A percentile compares a stretch with the other conserved stretches of the same genome.
Conservation (phyloP, 2,888 invertebrate species). For the Melinaea marsaeus region DNA sequence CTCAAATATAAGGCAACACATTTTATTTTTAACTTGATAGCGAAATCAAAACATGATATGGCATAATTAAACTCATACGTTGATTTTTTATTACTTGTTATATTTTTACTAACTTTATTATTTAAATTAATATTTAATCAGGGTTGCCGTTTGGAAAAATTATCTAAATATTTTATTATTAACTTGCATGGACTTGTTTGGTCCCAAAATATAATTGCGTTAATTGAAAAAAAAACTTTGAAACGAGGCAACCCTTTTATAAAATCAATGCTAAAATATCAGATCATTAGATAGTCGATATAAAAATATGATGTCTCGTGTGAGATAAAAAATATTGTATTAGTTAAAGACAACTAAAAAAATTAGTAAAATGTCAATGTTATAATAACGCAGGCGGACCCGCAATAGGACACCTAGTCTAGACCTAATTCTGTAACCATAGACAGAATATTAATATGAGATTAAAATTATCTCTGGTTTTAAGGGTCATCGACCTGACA, state of each 20-base stretch:
- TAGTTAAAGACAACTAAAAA: not conserved
- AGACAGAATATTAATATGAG: too few relatives aligned
- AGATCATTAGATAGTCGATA: slow-evolving; percentile 13
- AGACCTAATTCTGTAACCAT: too few relatives aligned
- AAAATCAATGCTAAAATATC: slow-evolving; percentile 1
- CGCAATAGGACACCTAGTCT: slow-evolving; percentile 2
- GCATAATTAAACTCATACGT: not conserved
- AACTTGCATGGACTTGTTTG: slow-evolving; percentile 1
- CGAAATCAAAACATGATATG: not conserved
- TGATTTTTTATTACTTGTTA: not conserved
- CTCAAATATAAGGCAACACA: slow-evolving; percentile 62
- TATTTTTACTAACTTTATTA: not conserved
- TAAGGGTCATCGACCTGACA: too few relatives aligned
- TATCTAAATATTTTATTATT: not conserved
- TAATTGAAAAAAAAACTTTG: not conserved
- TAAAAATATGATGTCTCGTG: slow-evolving; percentile 17
- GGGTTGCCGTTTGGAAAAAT: not conserved
- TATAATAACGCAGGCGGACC: slow-evolving; percentile 27
- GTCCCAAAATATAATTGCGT: slow-evolving; percentile 1
- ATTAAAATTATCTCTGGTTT: too few relatives aligned
- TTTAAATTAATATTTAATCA: too few relatives aligned
- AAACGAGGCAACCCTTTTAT: not conserved
- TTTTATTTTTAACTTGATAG: slow-evolving; percentile 42
- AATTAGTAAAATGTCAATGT: slow-evolving; percentile 18
- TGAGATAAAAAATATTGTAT: not conserved